These are phyloP conservation scores for Napeogenes sylphis DNA, from an alignment of 2,888 invertebrate genomes.

Conservation along the genomic window DNA sequence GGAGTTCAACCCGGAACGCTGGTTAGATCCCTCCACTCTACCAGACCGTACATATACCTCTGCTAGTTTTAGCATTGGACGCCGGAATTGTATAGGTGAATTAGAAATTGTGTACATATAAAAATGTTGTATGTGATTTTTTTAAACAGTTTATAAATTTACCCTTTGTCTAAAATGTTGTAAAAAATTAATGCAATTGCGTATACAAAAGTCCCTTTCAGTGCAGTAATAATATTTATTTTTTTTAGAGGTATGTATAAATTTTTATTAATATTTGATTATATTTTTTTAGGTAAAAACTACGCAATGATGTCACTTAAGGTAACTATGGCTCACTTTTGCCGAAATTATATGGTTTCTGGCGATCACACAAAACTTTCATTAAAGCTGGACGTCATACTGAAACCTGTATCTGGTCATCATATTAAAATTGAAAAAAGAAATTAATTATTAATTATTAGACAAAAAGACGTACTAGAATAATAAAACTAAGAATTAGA, in stretches of 20 bases:
- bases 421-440: background rate
- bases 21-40: slow-evolving; percentile 26
- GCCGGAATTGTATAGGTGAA: slow-evolving; percentile 31
- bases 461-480: no score
- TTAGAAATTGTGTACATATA: background rate
- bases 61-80: slow-evolving; percentile 28
- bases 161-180: no score
- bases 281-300: background rate
- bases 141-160: no score
- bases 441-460: background rate
- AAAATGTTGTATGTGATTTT: no score
- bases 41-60: slow-evolving; percentile 24
- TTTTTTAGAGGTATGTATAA: no score
- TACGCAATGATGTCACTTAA: background rate
- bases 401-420: slow-evolving; percentile 5
- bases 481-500: no score
- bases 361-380: slow-evolving; percentile 4
- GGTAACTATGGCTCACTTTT: background rate
- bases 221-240: no score
- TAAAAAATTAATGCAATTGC: no score
- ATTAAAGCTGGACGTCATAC: background rate
- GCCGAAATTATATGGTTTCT: background rate
- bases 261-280: no score
- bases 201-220: no score
- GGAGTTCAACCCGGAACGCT: slow-evolving; percentile 34